Percentiles rank a stretch among this genome's conserved stretches.
Evolutionary conservation across 2,797 vertebrate species (phyloP).

Genomic region (Muscicapa striata): DNA sequence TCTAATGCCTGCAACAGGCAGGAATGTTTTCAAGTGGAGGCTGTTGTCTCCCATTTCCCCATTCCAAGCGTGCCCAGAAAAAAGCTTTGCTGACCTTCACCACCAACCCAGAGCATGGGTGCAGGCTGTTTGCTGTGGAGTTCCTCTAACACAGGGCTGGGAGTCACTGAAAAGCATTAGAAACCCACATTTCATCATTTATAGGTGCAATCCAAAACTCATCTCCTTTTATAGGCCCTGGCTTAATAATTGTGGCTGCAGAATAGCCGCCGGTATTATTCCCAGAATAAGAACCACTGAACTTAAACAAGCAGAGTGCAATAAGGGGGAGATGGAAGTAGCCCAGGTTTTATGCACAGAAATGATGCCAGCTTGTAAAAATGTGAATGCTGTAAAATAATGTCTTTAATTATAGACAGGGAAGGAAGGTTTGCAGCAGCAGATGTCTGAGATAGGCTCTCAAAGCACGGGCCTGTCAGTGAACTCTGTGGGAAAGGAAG

Average conservation of each 20-base stretch:
- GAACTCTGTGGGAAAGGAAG: not conserved
- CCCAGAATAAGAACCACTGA: constrained; percentile 60
- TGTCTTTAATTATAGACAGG: constrained; percentile 59
- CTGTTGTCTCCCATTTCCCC: not conserved
- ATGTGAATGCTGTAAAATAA: constrained; percentile 62
- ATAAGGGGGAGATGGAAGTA: constrained; percentile 37
- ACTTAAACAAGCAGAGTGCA: constrained; percentile 43
- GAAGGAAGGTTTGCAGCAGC: constrained; percentile 36
- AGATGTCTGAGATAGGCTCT: constrained; percentile 12
- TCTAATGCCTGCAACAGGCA: not conserved
- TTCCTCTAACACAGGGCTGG: not conserved
- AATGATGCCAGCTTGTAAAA: constrained; percentile 58
- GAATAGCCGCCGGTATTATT: constrained; percentile 36
- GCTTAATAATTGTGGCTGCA: constrained; percentile 63
- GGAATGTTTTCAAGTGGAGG: not conserved
- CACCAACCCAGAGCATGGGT: not conserved
- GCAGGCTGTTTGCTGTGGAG: not conserved
- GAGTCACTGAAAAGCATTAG: constrained; percentile 23
- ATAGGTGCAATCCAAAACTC: constrained; percentile 61
- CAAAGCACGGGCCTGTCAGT: not conserved
- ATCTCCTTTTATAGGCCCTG: constrained; percentile 64
- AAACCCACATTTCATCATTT: constrained; percentile 60
- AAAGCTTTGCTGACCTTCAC: not conserved
- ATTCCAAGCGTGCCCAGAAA: not conserved
- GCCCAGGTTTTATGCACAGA: constrained; percentile 58